Evolutionary conservation across 2,888 invertebrate species (phyloP).

Genomic region (Hydrotaea diabolus): DNA sequence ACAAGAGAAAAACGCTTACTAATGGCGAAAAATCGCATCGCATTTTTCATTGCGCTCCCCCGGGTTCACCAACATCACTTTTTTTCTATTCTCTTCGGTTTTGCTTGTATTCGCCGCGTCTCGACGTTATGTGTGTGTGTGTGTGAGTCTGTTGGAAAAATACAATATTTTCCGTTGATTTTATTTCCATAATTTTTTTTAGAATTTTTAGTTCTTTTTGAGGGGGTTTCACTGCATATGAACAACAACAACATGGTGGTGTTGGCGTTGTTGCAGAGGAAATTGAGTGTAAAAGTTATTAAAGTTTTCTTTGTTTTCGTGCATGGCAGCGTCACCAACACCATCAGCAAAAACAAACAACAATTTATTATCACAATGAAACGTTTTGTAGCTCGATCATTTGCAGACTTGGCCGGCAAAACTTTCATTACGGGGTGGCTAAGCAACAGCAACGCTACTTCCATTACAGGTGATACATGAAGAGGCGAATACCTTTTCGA

Average conservation of each 20-base stretch:
- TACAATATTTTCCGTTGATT: constrained; percentile 8
- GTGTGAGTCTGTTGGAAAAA: no score
- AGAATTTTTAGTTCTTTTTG: constrained; percentile 7
- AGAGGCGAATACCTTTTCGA: no score
- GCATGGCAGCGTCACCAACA: background rate
- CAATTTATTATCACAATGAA: constrained; percentile 13
- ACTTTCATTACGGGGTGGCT: background rate
- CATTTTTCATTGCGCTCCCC: background rate
- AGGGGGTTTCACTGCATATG: background rate
- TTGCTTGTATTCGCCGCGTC: constrained; percentile 24
- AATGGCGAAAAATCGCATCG: constrained; percentile 8
- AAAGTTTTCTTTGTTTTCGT: constrained; percentile 34
- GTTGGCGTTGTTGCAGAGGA: background rate
- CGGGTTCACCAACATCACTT: constrained; percentile 3
- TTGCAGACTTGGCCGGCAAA: background rate
- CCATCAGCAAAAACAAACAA: background rate
- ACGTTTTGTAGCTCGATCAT: background rate
- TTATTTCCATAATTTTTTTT: constrained; percentile 29
- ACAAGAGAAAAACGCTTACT: background rate
- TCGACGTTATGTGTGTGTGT: constrained; percentile 39
- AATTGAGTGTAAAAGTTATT: constrained; percentile 42
- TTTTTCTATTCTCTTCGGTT: background rate
- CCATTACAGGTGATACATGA: no score
- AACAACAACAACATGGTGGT: background rate
- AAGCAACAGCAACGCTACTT: background rate